phyloP scores from a whole-genome alignment of 2,797 vertebrate genomes.

The Diceros bicornis region DNA sequence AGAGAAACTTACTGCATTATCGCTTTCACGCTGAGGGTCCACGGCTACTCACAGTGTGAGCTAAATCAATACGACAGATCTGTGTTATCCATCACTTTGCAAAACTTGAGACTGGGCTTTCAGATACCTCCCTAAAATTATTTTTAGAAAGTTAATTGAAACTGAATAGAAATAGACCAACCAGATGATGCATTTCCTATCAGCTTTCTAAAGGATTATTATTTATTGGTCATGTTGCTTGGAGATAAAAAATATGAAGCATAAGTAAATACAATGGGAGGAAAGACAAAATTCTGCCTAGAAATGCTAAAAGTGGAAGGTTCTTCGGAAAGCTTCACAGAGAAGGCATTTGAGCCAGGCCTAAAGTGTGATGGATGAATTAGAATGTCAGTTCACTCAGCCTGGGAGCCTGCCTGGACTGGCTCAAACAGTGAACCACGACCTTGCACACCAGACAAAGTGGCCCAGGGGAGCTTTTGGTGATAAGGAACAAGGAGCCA shows the following conservation, averaged over 20 bases:
- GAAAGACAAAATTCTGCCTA: neutral
- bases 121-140: neutral
- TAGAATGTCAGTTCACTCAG: neutral
- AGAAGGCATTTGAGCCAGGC: neutral
- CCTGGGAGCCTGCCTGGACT: neutral
- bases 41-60: neutral
- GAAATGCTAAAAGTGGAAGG: neutral
- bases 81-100: slow-evolving; percentile 52
- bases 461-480: neutral
- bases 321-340: neutral
- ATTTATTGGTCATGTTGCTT: neutral
- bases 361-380: neutral
- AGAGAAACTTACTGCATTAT: neutral
- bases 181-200: neutral
- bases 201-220: slow-evolving; percentile 42
- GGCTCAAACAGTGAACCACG: neutral
- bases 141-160: slow-evolving; percentile 68
- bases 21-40: neutral
- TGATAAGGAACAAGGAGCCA: neutral
- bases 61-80: slow-evolving; percentile 17
- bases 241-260: neutral
- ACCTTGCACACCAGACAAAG: neutral
- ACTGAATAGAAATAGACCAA: slow-evolving; percentile 52
- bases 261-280: neutral
- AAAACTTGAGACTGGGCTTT: slow-evolving; percentile 29